A percentile compares a stretch with the other conserved stretches of the same genome.
phyloP scores from a whole-genome alignment of 2,888 invertebrate species.

The Nymphalis urticae region DNA sequence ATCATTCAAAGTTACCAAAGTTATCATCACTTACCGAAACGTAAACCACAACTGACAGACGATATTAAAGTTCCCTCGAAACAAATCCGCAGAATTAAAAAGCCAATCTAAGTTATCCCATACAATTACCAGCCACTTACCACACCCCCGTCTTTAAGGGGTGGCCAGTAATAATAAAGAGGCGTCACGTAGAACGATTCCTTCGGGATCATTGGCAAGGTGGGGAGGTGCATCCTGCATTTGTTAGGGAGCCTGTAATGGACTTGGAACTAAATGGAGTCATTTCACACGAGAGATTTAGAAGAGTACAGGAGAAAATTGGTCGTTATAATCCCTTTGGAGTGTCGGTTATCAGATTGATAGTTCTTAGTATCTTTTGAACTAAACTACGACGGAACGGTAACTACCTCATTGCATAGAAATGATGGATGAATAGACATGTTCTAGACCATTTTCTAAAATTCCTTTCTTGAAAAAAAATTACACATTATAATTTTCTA shows the following conservation, averaged over 20 bases:
- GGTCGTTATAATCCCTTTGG: conserved; percentile 29
- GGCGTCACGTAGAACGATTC: conserved; percentile 58
- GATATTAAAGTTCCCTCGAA: conserved; percentile 32
- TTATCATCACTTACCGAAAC: conserved; percentile 11
- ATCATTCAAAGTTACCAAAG: conserved; percentile 15
- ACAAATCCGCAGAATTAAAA: conserved; percentile 66
- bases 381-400: neutral
- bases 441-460: neutral
- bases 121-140: conserved; percentile 77
- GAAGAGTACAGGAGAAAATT: conserved; percentile 31
- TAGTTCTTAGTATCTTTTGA: neutral
- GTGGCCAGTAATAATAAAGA: conserved; percentile 58
- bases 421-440: neutral
- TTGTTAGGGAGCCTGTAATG: conserved; percentile 41
- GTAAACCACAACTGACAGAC: conserved; percentile 17
- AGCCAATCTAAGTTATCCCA: conserved; percentile 80
- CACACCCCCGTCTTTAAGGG: conserved; percentile 63
- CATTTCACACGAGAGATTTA: conserved; percentile 30
- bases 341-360: conserved; percentile 12
- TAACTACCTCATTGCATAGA: neutral
- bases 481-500: neutral
- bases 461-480: neutral
- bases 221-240: conserved; percentile 51
- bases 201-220: conserved; percentile 50
- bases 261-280: conserved; percentile 39